phyloP scores from a whole-genome alignment of 2,888 invertebrate genomes.

The Athalia cordata region DNA sequence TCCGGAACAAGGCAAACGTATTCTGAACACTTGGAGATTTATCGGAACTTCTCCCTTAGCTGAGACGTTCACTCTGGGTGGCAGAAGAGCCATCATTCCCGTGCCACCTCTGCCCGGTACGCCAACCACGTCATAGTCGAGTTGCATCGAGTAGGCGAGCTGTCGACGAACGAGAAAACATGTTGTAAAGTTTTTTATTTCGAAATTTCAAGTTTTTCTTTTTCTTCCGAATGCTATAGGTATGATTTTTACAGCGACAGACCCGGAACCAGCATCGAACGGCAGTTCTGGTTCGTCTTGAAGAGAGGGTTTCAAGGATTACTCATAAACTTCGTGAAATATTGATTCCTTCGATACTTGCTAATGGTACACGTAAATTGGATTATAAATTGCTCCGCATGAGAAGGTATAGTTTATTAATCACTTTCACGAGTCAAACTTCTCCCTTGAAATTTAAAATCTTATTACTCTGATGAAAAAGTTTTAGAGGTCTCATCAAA shows the following conservation, averaged over 20 bases:
- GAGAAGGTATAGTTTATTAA: neutral
- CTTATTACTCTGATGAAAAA: no score
- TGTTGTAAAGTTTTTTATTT: neutral
- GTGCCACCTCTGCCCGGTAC: constrained; percentile 63
- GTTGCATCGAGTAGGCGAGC: constrained; percentile 86
- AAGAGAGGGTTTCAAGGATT: no score
- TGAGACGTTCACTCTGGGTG: constrained; percentile 89
- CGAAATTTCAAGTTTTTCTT: neutral
- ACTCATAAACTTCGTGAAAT: constrained; percentile 9
- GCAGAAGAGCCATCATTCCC: constrained; percentile 78
- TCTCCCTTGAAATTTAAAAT: no score
- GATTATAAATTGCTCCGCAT: neutral
- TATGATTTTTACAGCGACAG: neutral
- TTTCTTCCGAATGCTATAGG: neutral
- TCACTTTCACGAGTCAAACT: no score
- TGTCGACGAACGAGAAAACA: constrained; percentile 69
- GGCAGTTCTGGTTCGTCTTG: no score
- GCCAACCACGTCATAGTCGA: constrained; percentile 85
- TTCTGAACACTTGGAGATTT: constrained; percentile 84
- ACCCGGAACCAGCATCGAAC: no score
- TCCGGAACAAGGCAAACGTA: constrained; percentile 90
- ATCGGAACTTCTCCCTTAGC: constrained; percentile 87
- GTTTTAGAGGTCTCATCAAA: no score
- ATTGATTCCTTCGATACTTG: constrained; percentile 30
- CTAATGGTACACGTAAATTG: constrained; percentile 24